Evolutionary conservation across 2,113 vertebrate genomes (phyloP).

Genomic region (Melanocharis versteri): DNA sequence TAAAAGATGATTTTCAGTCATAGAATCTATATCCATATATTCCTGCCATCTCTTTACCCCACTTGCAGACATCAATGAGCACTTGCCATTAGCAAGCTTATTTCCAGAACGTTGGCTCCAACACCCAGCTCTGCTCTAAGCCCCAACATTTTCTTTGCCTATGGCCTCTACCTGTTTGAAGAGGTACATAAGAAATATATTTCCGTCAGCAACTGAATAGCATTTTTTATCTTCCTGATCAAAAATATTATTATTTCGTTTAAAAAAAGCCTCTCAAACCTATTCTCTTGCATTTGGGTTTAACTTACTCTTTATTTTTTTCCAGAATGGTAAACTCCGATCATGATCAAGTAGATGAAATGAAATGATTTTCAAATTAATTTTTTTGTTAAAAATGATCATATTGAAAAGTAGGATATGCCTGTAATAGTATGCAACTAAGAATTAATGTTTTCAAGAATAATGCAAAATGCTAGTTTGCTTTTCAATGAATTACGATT

Average conservation of each 20-base stretch:
- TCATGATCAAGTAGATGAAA: background rate
- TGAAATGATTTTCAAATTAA: background rate
- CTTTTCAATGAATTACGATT: background rate
- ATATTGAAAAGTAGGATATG: background rate
- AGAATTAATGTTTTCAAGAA: background rate
- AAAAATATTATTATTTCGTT: background rate
- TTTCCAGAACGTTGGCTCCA: rapidly evolving
- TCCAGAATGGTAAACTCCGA: background rate
- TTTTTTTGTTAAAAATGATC: background rate
- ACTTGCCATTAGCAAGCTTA: background rate
- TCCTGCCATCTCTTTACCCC: background rate
- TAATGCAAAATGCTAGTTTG: background rate
- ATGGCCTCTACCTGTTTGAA: background rate
- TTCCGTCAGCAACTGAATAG: background rate
- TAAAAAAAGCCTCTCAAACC: background rate
- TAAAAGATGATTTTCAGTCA: background rate
- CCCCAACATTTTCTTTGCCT: background rate
- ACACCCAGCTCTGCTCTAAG: background rate
- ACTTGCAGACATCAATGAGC: background rate
- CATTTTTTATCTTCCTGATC: background rate
- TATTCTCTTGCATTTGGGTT: background rate
- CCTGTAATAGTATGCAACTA: background rate
- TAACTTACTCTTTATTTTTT: background rate
- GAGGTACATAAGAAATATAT: background rate
- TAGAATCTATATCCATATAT: background rate